Evolutionary conservation across 2,888 invertebrate genomes (phyloP).

Genomic region (Bibio marci): DNA sequence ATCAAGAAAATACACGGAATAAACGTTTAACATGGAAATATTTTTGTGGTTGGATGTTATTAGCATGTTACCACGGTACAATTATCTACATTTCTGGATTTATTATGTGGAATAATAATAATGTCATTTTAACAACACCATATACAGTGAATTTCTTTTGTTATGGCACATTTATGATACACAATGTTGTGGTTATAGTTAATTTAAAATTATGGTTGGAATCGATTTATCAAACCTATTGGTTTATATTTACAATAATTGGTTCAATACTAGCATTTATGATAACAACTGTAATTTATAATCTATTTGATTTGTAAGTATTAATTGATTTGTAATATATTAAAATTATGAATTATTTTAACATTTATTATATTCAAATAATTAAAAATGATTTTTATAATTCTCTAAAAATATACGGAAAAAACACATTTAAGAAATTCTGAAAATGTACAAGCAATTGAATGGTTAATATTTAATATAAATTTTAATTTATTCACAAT

Average conservation of each 20-base stretch:
- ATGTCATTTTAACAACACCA: constrained; percentile 33
- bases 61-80: constrained; percentile 44
- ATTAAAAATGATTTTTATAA: background rate
- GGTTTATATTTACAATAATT: constrained; percentile 33
- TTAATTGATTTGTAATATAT: background rate
- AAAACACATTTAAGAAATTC: too few species aligned
- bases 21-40: constrained; percentile 40
- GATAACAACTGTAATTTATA: constrained; percentile 36
- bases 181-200: constrained; percentile 36
- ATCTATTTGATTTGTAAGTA: constrained; percentile 41
- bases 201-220: constrained; percentile 45
- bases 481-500: too few species aligned
- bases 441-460: too few species aligned
- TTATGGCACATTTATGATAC: constrained; percentile 43
- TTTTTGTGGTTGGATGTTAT: constrained; percentile 43
- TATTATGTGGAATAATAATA: constrained; percentile 27
- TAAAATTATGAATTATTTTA: background rate
- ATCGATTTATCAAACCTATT: constrained; percentile 38
- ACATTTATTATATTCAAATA: background rate
- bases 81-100: constrained; percentile 41
- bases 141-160: constrained; percentile 36
- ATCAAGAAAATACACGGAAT: constrained; percentile 44
- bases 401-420: background rate
- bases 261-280: constrained; percentile 39
- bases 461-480: too few species aligned